Percentiles rank a stretch among this genome's conserved stretches.
These are phyloP conservation scores for Adoxophyes honmai DNA, from an alignment of 1,140 invertebrate species.

Conservation along the genomic window DNA sequence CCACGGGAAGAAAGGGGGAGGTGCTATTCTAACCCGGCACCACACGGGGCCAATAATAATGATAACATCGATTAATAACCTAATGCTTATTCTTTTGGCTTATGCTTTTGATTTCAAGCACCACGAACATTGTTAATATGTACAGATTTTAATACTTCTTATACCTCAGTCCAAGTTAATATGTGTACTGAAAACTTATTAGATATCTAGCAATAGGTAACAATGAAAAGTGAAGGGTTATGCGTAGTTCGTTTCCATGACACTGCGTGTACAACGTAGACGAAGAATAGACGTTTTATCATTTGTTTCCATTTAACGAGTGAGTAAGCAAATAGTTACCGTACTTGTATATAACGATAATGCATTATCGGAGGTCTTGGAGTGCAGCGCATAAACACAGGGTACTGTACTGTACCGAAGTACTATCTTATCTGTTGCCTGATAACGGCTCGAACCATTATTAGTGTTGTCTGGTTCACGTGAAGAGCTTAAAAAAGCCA, in stretches of 20 bases:
- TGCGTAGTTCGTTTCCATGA: background rate
- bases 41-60: no score
- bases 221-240: conserved; percentile 11
- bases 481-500: background rate
- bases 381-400: conserved; percentile 59
- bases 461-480: conserved; percentile 34
- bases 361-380: conserved; percentile 52
- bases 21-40: no score
- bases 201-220: no score
- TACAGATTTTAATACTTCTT: no score
- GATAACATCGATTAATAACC: no score
- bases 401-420: conserved; percentile 40
- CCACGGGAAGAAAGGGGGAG: no score
- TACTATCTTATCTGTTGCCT: conserved; percentile 53
- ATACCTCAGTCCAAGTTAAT: no score
- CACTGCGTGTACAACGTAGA: conserved; percentile 15
- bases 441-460: conserved; percentile 49
- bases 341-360: conserved; percentile 44
- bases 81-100: no score
- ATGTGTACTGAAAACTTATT: no score
- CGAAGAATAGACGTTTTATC: conserved; percentile 26
- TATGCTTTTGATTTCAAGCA: no score
- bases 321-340: conserved; percentile 43
- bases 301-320: conserved; percentile 18
- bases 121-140: no score